phyloP scores from a whole-genome alignment of 2,888 invertebrate species.

The Ferrisia virgata region DNA sequence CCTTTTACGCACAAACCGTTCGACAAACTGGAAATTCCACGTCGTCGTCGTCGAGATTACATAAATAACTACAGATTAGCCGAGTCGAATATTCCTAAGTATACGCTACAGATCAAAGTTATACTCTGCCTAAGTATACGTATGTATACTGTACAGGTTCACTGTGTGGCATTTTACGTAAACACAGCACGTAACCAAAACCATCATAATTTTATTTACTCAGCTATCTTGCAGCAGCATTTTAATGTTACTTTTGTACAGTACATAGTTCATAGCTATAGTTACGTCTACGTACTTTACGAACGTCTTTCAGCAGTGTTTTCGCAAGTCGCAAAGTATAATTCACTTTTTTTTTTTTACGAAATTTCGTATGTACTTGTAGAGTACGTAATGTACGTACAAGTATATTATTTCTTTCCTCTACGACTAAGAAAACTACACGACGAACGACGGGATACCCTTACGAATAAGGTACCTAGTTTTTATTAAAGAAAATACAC shows the following conservation, averaged over 20 bases:
- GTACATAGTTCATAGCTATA: background rate
- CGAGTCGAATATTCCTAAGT: background rate
- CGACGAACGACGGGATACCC: background rate
- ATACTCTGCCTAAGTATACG: background rate
- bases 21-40: background rate
- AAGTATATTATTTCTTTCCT: too few species aligned
- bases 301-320: background rate
- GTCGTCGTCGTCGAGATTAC: background rate
- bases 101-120: background rate
- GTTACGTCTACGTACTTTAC: background rate
- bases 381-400: too few species aligned
- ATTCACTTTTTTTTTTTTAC: background rate
- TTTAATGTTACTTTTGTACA: conserved; percentile 13
- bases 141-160: too few species aligned
- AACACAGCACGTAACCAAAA: conserved; percentile 23
- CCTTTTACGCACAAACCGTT: background rate
- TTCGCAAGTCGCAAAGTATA: background rate
- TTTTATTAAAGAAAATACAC: too few species aligned
- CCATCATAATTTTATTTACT: conserved; percentile 28
- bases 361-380: background rate
- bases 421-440: too few species aligned
- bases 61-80: conserved; percentile 3
- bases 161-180: background rate
- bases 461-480: too few species aligned
- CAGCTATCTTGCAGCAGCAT: background rate